phyloP scores from a whole-genome alignment of 1,140 invertebrate genomes.

The Paralvinella palmiformis region DNA sequence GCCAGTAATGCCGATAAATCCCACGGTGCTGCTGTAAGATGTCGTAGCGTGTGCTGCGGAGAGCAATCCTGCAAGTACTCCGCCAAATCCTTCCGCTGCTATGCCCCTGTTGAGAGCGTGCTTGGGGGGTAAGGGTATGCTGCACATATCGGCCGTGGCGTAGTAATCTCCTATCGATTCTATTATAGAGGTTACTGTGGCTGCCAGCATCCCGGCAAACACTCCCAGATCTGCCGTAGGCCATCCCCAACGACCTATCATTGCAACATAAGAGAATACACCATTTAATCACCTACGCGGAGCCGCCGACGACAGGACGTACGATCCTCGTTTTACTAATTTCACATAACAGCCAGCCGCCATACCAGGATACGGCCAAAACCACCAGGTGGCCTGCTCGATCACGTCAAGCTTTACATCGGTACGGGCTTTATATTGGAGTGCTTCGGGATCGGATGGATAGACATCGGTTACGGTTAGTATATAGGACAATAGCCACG shows the following conservation, averaged over 20 bases:
- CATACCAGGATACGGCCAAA: constrained; percentile 75
- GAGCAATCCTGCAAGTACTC: constrained; percentile 71
- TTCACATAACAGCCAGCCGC: neutral
- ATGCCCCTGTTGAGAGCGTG: constrained; percentile 64
- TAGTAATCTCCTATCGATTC: constrained; percentile 52
- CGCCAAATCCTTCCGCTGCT: constrained; percentile 74
- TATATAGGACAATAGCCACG: constrained; percentile 72
- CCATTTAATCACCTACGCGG: neutral
- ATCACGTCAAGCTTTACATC: constrained; percentile 71
- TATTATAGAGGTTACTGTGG: constrained; percentile 45
- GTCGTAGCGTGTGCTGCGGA: constrained; percentile 76
- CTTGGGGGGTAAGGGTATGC: constrained; percentile 40
- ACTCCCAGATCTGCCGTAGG: constrained; percentile 42
- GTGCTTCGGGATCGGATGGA: constrained; percentile 38
- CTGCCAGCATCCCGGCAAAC: constrained; percentile 44
- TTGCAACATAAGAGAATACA: neutral
- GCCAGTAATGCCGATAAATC: constrained; percentile 31
- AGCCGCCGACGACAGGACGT: neutral
- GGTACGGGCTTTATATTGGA: constrained; percentile 66
- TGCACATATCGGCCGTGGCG: constrained; percentile 41
- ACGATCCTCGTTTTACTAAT: neutral
- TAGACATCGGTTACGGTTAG: constrained; percentile 65
- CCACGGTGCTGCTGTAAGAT: constrained; percentile 57
- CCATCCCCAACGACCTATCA: constrained; percentile 46
- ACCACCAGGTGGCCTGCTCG: constrained; percentile 71